Evolutionary conservation across 2,797 vertebrate genomes (phyloP).

Genomic region (Pangasius mekongensis): DNA sequence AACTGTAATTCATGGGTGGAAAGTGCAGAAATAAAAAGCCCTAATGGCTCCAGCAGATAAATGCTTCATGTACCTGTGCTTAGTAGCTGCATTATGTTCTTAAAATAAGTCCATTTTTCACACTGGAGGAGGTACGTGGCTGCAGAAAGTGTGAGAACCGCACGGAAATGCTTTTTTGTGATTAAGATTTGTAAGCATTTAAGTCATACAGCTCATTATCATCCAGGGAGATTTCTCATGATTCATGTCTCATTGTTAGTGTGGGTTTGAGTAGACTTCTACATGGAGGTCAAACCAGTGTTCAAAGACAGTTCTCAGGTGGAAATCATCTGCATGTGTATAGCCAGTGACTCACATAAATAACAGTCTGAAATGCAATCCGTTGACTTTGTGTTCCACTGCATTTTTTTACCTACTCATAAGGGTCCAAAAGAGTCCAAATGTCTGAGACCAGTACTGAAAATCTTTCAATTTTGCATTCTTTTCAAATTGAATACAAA

Average conservation of each 20-base stretch:
- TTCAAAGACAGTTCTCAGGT: constrained; percentile 51
- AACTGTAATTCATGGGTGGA: neutral
- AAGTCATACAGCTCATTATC: neutral
- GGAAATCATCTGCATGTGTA: constrained; percentile 49
- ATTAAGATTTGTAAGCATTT: neutral
- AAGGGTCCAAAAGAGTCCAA: neutral
- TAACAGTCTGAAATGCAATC: constrained; percentile 29
- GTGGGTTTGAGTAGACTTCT: neutral
- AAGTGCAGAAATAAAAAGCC: constrained; percentile 3
- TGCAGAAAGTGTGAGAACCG: neutral
- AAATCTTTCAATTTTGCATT: neutral
- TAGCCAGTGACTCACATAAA: constrained; percentile 27
- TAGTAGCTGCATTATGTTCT: constrained; percentile 7
- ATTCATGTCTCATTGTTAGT: neutral
- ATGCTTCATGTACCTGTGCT: neutral
- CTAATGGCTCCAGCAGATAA: neutral
- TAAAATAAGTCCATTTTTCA: constrained; percentile 8
- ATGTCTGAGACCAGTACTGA: neutral
- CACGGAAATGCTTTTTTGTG: neutral
- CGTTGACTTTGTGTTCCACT: neutral
- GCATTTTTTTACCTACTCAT: constrained; percentile 13
- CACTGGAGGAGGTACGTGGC: neutral
- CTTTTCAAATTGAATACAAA: neutral
- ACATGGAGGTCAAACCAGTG: constrained; percentile 49
- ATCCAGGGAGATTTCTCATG: neutral